These are phyloP conservation scores for Ditula angustiorana DNA, from an alignment of 2,888 invertebrate species.

Conservation along the genomic window DNA sequence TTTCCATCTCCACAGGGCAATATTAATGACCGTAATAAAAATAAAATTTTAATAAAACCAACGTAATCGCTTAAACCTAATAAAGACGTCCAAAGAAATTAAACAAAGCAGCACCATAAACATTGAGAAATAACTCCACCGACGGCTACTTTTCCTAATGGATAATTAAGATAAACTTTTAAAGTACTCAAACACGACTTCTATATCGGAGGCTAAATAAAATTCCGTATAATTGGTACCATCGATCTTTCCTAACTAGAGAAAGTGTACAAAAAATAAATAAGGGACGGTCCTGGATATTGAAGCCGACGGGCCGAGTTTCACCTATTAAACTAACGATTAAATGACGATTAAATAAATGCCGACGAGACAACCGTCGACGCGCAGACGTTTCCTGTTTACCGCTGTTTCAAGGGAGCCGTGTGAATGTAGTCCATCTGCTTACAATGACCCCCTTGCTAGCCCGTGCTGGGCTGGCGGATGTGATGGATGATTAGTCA, in stretches of 20 bases:
- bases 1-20: not conserved
- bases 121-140: not conserved
- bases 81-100: not conserved
- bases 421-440: conserved; percentile 38
- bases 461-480: conserved; percentile 27
- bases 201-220: conserved; percentile 25
- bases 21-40: conserved; percentile 3
- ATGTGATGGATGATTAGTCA: not conserved
- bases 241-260: conserved; percentile 45
- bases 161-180: conserved; percentile 15
- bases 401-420: conserved; percentile 44
- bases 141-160: conserved; percentile 8
- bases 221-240: conserved; percentile 35
- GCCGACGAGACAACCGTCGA: conserved; percentile 53
- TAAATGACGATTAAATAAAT: conserved; percentile 73
- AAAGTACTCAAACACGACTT: conserved; percentile 14
- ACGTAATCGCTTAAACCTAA: not conserved
- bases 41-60: not conserved
- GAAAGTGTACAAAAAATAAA: conserved; percentile 56
- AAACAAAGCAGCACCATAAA: conserved; percentile 2
- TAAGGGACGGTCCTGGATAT: conserved; percentile 48
- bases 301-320: conserved; percentile 63
- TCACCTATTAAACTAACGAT: conserved; percentile 77
- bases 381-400: conserved; percentile 66
- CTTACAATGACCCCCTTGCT: conserved; percentile 37